A percentile compares a stretch with the other conserved stretches of the same genome.
Conservation (phyloP, 2,797 vertebrate genomes). For the Microctenopoma steveboyesi region DNA sequence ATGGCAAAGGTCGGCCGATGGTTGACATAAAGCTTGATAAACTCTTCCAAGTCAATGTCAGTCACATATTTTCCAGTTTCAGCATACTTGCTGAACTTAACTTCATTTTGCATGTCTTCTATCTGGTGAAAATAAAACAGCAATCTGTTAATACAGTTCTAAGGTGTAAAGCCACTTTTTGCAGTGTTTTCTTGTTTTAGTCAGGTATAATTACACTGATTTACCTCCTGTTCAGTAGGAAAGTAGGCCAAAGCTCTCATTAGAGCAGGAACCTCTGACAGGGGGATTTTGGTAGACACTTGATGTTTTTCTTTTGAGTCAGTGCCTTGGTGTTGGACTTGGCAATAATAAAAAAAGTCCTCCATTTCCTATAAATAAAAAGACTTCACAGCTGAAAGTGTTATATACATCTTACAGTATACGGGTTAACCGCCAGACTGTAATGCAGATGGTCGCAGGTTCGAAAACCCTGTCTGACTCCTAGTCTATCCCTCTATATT, state of each 20-base stretch:
- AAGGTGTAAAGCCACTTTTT: not conserved
- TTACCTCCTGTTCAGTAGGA: constrained; percentile 91
- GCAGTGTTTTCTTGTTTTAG: not conserved
- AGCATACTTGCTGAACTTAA: constrained; percentile 89
- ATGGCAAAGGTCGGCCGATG: constrained; percentile 88
- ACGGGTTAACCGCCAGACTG: no score
- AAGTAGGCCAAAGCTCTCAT: constrained; percentile 94
- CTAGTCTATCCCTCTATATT: not conserved
- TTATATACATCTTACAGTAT: no score
- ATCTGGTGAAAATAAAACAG: constrained; percentile 76
- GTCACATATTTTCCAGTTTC: constrained; percentile 88
- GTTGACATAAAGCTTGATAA: constrained; percentile 93
- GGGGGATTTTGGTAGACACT: constrained; percentile 84
- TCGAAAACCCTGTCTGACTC: no score
- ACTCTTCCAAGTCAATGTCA: constrained; percentile 87
- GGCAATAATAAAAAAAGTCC: constrained; percentile 93
- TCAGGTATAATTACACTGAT: not conserved
- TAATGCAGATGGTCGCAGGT: no score
- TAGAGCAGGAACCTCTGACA: constrained; percentile 88
- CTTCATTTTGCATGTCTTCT: constrained; percentile 92
- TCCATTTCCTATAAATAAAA: constrained; percentile 88
- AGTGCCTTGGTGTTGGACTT: constrained; percentile 85
- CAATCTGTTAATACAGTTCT: not conserved
- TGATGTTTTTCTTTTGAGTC: constrained; percentile 84
- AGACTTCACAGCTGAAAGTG: constrained; percentile 8